Base-by-base conservation (phyloP, 2,888 invertebrate genomes). In the Drosophila yooni region DNA sequence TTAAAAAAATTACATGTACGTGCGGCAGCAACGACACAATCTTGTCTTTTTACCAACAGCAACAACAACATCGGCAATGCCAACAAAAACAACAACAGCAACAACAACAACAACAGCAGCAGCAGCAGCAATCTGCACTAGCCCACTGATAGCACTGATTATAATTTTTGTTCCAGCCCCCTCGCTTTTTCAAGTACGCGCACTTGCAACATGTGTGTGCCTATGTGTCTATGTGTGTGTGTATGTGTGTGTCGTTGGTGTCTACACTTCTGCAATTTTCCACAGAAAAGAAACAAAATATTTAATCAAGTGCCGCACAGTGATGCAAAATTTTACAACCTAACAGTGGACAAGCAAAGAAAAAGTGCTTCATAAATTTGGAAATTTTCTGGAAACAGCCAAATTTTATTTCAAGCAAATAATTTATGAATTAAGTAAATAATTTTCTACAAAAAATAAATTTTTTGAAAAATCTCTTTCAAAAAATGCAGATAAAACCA, bases 1-100 rank as follows among this genome's bases (percentile, higher is more conserved):
- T 89, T 89, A 91, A 91, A 91, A 90, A 89, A 89, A 91, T 90
- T 90, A 85, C 91, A 89, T 87, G 85, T 89, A 91, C 91, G 89
- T 91, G 89, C 79, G 40, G 56, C 70, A 64, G 62, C 64, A 69
- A 66, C 75, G 73, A 81, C 78, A 81, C 81, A 81, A 75, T 52
- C 70, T 78, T 63, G 72, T 61, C 69, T 50, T 57, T 43, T 29
- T 38, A 65, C 72, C 25, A 46, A 25, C 46, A 52, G 21, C 59
- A 65, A 40, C 68, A 67, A 40, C 68, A 64, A 25, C 31, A 43
- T 11, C 62, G 43, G 6, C 57, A 61, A 43, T 56, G 29, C 25
- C 62, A 56, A 15, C 36, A 33, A 27, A 31, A 33, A 27, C 68
- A 38, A 13, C 50, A 56, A 3, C 59, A 67, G n/a, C 63, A 66